These are phyloP conservation scores for Coreius guichenoti DNA, from an alignment of 2,797 vertebrate genomes.

Conservation along the genomic window DNA sequence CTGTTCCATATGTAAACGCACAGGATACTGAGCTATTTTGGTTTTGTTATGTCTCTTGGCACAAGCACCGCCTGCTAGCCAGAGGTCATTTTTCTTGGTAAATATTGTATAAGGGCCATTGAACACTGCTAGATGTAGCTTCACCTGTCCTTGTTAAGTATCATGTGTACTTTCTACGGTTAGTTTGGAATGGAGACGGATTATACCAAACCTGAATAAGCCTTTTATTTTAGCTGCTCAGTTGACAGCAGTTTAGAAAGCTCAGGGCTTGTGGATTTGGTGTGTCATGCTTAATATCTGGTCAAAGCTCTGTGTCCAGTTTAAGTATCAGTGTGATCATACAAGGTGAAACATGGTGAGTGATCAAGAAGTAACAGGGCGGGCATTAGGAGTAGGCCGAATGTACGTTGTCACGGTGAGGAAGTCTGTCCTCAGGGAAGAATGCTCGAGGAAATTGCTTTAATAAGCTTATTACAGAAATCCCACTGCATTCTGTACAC, in stretches of 20 bases:
- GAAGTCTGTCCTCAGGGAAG: slow-evolving; percentile 36
- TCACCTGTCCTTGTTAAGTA: slow-evolving; percentile 23
- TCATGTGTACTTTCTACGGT: slow-evolving; percentile 8
- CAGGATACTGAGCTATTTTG: background rate
- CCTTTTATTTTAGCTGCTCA: slow-evolving; percentile 36
- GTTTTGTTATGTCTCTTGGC: slow-evolving; percentile 1
- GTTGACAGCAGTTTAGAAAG: slow-evolving; percentile 37
- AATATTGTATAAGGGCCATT: slow-evolving; percentile 31
- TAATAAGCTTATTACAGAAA: slow-evolving; percentile 50
- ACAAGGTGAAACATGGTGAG: background rate
- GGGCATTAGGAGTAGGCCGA: background rate
- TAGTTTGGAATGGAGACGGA: slow-evolving; percentile 23
- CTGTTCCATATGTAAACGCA: background rate
- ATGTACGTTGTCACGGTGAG: slow-evolving; percentile 16
- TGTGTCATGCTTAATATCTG: slow-evolving; percentile 1
- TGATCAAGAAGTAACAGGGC: background rate
- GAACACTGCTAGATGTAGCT: background rate
- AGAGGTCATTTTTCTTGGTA: slow-evolving; percentile 32
- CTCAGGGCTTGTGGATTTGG: slow-evolving; percentile 11
- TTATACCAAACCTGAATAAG: slow-evolving; percentile 22
- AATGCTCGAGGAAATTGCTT: slow-evolving; percentile 54
- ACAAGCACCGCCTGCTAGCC: background rate
- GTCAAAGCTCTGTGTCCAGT: slow-evolving; percentile 24
- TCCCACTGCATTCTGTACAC: slow-evolving; percentile 12
- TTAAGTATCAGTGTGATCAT: background rate